Conservation (phyloP, 1,140 invertebrate species). For the Radopholus similis region DNA sequence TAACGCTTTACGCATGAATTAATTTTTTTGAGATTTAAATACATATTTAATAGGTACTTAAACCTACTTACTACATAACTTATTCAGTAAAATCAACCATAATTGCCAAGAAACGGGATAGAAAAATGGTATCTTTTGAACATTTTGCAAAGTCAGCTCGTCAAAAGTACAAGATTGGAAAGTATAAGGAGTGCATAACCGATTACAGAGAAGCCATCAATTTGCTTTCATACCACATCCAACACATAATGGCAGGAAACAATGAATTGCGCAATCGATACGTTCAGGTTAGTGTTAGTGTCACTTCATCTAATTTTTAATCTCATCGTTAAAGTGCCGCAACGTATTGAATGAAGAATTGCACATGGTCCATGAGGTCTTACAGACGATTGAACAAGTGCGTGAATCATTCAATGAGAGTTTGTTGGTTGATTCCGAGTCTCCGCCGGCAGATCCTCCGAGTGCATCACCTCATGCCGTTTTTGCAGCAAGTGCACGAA, state of each 20-base stretch:
- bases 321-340: not conserved
- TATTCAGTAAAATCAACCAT: no score
- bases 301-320: constrained; percentile 3
- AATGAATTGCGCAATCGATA: constrained; percentile 16
- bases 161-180: constrained; percentile 7
- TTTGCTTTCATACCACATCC: not conserved
- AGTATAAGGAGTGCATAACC: constrained; percentile 12
- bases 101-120: no score
- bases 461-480: not conserved
- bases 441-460: constrained; percentile 22
- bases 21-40: not conserved
- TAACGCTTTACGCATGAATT: not conserved
- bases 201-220: constrained; percentile 15
- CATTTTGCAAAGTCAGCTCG: constrained; percentile 17
- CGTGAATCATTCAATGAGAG: not conserved
- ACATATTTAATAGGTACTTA: not conserved
- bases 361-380: not conserved
- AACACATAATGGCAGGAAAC: not conserved
- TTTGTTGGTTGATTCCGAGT: constrained; percentile 13
- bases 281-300: constrained; percentile 11
- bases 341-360: constrained; percentile 6
- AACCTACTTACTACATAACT: not conserved
- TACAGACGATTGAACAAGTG: constrained; percentile 13
- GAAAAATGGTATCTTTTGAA: constrained; percentile 19
- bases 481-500: not conserved